Conservation (phyloP, 30 jellyfish, hydroid and myxozoan genomes). For the Aurelia aurita region DNA sequence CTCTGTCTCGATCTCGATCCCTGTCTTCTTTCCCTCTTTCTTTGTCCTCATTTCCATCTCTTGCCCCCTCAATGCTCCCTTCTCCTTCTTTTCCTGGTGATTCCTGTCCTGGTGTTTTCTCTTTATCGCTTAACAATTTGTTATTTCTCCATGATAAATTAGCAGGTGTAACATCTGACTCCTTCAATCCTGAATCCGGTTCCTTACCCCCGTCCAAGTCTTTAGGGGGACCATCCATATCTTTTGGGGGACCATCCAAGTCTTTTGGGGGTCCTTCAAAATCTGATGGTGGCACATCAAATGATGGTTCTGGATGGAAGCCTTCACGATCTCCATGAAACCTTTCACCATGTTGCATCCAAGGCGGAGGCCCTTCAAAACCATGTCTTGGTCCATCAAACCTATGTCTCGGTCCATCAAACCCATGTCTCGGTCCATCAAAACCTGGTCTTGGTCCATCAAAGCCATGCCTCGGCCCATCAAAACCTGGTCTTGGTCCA, state of each 20-base stretch:
- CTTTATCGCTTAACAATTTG: conserved; percentile 1
- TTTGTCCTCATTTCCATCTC: conserved; percentile 31
- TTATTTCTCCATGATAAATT: conserved; percentile 37
- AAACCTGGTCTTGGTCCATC: conserved; percentile 18
- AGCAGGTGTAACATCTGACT: conserved; percentile 12
- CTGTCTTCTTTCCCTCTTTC: conserved; percentile 42
- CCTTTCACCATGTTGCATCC: conserved; percentile 18
- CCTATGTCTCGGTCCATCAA: conserved; percentile 31
- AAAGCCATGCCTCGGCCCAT: background rate
- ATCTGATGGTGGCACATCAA: conserved; percentile 35
- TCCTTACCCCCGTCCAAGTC: background rate
- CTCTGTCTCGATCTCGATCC: conserved; percentile 69
- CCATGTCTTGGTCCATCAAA: conserved; percentile 36
- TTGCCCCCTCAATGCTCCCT: conserved; percentile 9
- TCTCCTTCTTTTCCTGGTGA: conserved; percentile 1
- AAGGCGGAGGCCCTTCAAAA: conserved; percentile 34
- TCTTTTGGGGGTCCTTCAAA: conserved; percentile 19
- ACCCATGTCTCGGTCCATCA: conserved; percentile 5
- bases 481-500: background rate
- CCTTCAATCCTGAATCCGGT: conserved; percentile 7
- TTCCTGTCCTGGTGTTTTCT: background rate
- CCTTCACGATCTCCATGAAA: background rate
- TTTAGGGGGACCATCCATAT: background rate
- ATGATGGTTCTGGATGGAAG: background rate
- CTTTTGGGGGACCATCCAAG: background rate